These are phyloP conservation scores for Stramonita haemastoma DNA, from an alignment of 2,888 invertebrate species.

Conservation along the genomic window DNA sequence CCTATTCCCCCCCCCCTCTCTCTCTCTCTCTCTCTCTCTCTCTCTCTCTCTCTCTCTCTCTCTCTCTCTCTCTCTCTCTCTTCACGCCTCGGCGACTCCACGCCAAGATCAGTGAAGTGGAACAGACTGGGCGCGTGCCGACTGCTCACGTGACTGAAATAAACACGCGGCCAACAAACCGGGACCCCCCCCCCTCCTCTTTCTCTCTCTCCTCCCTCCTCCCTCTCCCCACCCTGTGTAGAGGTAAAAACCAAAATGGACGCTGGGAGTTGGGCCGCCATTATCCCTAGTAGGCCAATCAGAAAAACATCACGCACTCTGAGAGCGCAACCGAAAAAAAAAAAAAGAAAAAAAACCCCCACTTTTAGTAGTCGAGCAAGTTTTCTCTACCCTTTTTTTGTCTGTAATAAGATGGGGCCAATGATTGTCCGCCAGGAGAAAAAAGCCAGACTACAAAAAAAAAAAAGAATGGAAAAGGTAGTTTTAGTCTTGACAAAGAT, in stretches of 20 bases:
- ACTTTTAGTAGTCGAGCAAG: neutral
- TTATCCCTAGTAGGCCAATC: neutral
- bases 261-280: neutral
- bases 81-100: neutral
- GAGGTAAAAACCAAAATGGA: neutral
- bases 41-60: too few species aligned
- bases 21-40: too few species aligned
- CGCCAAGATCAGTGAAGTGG: neutral
- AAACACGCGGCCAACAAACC: neutral
- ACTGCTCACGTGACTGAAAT: slow-evolving; percentile 1
- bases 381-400: too few species aligned
- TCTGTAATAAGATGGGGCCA: too few species aligned
- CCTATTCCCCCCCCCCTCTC: too few species aligned
- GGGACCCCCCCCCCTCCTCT: too few species aligned
- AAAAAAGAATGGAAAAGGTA: too few species aligned
- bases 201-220: neutral
- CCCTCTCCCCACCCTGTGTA: neutral
- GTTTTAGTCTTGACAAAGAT: too few species aligned
- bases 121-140: neutral
- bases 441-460: too few species aligned
- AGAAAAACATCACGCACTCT: neutral
- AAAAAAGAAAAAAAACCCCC: neutral
- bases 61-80: neutral
- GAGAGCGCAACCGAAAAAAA: neutral
- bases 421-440: too few species aligned